These are phyloP conservation scores for Agraylea sexmaculata DNA, from an alignment of 1,140 invertebrate genomes.

Conservation along the genomic window DNA sequence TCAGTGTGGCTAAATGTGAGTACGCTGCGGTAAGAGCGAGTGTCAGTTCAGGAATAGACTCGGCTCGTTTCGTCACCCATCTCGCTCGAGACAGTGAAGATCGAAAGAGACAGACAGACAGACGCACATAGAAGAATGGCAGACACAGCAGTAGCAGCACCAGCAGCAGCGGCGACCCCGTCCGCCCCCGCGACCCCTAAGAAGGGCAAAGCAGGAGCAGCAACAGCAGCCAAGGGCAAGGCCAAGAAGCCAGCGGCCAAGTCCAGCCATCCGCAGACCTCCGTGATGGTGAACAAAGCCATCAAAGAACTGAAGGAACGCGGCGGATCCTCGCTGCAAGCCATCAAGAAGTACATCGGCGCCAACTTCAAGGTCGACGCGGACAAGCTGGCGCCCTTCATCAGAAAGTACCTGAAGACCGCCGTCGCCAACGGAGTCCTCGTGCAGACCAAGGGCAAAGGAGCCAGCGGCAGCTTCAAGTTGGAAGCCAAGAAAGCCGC, in stretches of 20 bases:
- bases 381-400: slow-evolving; percentile 47
- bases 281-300: slow-evolving; percentile 45
- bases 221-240: too few species aligned
- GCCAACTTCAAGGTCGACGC: slow-evolving; percentile 45
- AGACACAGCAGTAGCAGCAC: slow-evolving; percentile 10
- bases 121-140: slow-evolving; percentile 7
- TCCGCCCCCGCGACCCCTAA: slow-evolving; percentile 7
- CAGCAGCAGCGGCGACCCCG: slow-evolving; percentile 4
- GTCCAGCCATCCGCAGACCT: slow-evolving; percentile 38
- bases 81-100: too few species aligned
- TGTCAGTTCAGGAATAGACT: too few species aligned
- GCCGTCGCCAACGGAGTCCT: slow-evolving; percentile 43
- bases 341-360: slow-evolving; percentile 52
- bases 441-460: slow-evolving; percentile 49
- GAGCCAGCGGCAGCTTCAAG: slow-evolving; percentile 50
- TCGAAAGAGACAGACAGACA: neutral
- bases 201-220: slow-evolving; percentile 13
- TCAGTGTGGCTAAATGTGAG: too few species aligned
- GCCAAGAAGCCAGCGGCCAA: slow-evolving; percentile 34
- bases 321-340: slow-evolving; percentile 46
- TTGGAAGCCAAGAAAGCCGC: slow-evolving; percentile 22
- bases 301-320: slow-evolving; percentile 48
- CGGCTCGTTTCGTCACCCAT: too few species aligned
- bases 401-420: slow-evolving; percentile 46
- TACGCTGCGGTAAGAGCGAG: too few species aligned